Base-by-base conservation (phyloP, 1,140 invertebrate genomes). In the Melanaphis sacchari region DNA sequence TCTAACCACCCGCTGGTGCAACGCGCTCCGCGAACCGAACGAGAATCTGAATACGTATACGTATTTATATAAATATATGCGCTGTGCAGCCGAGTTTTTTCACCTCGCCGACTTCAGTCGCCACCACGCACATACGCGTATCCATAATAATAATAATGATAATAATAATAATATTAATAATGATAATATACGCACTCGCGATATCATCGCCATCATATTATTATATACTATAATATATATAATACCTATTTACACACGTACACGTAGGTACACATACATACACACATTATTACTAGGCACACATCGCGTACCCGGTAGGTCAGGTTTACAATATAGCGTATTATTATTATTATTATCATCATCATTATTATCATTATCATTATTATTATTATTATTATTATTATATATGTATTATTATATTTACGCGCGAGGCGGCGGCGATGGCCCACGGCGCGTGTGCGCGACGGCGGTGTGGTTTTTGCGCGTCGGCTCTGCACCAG, bases 1-100 rank as follows among this genome's bases (percentile, higher is more conserved):
- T 91, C 90, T 81, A 46, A 91, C 90, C 90, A 46, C 59, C 90
- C 90, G 90, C 90, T 46, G 90, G 59, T n/a, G 11, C 54, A 31
- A 41, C 15, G 49, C 36, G 54, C 54, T 54, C 52, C 49, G 52
- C 52, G 22, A 54, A 54, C 41, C 41, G 31, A 88, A 85, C 15
- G 22, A 31, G 82, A 85, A 49, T 49, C 15, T 4, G 21, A 4
- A 31, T 54, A 26, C 11, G 9, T 11, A 31, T 31, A 31, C 11
- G 7, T 26, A 54, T 26, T 9, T 59, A 59, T 59, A 59, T 59
- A 31, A 59, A 31, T 3, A 22, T 31, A 40, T 38, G n/a, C 40
- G 40, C 8, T 59, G 52, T 59, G 52, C 89, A 22, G 46, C 38
- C 52, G 52, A 76, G 90, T 91, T 91, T 81, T 81, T 91, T 91